These are phyloP conservation scores for Mesorhabditis spiculigera DNA, from an alignment of 2,888 invertebrate species.

Conservation along the genomic window DNA sequence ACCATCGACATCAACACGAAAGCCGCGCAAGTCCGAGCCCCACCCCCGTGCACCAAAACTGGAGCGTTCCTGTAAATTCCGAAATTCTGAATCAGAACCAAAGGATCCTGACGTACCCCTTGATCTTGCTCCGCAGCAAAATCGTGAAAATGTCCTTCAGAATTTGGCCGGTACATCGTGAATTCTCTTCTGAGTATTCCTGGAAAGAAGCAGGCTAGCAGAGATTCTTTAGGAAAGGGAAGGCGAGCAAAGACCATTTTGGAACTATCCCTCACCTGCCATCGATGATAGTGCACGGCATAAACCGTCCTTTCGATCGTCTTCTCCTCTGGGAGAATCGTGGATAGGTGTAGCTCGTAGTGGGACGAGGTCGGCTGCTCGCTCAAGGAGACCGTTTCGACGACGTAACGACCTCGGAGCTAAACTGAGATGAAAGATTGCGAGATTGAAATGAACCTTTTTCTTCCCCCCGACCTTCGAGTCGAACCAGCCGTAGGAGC, in stretches of 20 bases:
- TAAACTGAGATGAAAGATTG: neutral
- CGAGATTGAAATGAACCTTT: neutral
- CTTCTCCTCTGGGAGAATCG: neutral
- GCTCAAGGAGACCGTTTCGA: neutral
- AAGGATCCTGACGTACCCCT: neutral
- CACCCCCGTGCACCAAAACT: neutral
- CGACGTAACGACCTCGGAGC: neutral
- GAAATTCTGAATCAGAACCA: neutral
- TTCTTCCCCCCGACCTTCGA: neutral
- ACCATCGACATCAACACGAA: neutral
- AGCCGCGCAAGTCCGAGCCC: neutral
- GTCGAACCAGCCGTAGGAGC: neutral
- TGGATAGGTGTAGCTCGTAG: neutral
- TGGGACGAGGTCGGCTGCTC: neutral
- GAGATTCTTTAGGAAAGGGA: neutral
- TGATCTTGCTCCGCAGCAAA: neutral
- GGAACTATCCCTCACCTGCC: neutral
- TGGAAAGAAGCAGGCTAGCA: neutral
- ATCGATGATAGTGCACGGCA: neutral
- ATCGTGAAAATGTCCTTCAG: slow-evolving; percentile 6
- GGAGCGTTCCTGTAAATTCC: neutral
- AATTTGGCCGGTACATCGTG: neutral
- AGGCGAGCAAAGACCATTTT: neutral
- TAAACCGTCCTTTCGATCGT: neutral
- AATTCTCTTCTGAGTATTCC: neutral